Percentiles rank a stretch among this genome's conserved stretches.
phyloP scores from a whole-genome alignment of 2,797 vertebrate genomes.

The Aselliscus stoliczkanus region DNA sequence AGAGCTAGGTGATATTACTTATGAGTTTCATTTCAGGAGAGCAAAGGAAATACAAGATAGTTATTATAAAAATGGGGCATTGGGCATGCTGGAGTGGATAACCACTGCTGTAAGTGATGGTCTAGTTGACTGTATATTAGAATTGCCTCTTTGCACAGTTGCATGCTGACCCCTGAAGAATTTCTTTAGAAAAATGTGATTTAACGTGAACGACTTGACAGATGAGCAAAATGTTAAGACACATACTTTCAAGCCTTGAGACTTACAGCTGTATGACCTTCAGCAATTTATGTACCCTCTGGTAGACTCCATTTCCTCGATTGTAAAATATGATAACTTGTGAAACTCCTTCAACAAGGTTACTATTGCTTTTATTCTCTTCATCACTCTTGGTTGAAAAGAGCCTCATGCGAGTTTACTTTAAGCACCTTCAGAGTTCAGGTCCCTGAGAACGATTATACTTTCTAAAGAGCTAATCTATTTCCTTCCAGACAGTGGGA shows the following conservation, averaged over 20 bases:
- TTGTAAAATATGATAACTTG: neutral
- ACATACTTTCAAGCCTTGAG: neutral
- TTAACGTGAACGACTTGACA: conserved; percentile 16
- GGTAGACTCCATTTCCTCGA: neutral
- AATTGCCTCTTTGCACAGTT: neutral
- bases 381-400: neutral
- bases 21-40: neutral
- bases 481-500: neutral
- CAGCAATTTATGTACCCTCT: neutral
- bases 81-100: too few species aligned
- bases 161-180: neutral
- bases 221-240: conserved; percentile 28
- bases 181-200: conserved; percentile 18
- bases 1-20: neutral
- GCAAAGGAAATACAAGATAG: neutral
- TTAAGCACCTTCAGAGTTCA: neutral
- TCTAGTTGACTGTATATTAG: neutral
- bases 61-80: neutral
- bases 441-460: neutral
- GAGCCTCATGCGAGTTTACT: neutral
- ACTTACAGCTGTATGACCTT: neutral
- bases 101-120: neutral
- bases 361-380: neutral
- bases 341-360: conserved; percentile 21
- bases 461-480: neutral